Evolutionary conservation across 2,888 invertebrate genomes (phyloP).

Genomic region (Antheraea assamensis): DNA sequence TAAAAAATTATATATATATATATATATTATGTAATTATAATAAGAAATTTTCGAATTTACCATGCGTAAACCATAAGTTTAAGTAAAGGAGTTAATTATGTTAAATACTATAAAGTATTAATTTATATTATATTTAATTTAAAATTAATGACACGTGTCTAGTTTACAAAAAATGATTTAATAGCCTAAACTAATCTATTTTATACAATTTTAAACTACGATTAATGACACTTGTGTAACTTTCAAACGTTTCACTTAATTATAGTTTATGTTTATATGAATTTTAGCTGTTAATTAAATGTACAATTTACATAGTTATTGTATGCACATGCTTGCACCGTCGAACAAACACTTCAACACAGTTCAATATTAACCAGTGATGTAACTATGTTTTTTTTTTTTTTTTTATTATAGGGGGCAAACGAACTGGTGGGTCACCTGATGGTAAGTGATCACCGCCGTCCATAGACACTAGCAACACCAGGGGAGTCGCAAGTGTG

Average conservation of each 20-base stretch:
- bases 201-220: slow-evolving; percentile 18
- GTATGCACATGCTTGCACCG: slow-evolving; percentile 42
- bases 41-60: neutral
- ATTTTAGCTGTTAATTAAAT: slow-evolving; percentile 58
- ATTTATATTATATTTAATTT: slow-evolving; percentile 11
- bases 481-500: too few relatives aligned
- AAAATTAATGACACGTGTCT: slow-evolving; percentile 29
- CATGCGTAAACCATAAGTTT: neutral
- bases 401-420: too few relatives aligned
- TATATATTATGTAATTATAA: neutral
- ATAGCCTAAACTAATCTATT: neutral
- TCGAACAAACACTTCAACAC: neutral
- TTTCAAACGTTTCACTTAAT: neutral
- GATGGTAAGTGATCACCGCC: too few relatives aligned
- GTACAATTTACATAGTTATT: slow-evolving; percentile 57
- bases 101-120: slow-evolving; percentile 39
- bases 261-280: slow-evolving; percentile 43
- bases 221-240: slow-evolving; percentile 27
- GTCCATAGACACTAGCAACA: too few relatives aligned
- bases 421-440: too few relatives aligned
- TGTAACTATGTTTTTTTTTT: too few relatives aligned
- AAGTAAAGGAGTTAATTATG: neutral
- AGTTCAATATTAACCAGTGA: neutral
- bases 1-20: too few relatives aligned
- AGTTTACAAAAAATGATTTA: neutral